Evolutionary conservation across 2,888 invertebrate species (phyloP).

Genomic region (Rhyacophila evoluta): DNA sequence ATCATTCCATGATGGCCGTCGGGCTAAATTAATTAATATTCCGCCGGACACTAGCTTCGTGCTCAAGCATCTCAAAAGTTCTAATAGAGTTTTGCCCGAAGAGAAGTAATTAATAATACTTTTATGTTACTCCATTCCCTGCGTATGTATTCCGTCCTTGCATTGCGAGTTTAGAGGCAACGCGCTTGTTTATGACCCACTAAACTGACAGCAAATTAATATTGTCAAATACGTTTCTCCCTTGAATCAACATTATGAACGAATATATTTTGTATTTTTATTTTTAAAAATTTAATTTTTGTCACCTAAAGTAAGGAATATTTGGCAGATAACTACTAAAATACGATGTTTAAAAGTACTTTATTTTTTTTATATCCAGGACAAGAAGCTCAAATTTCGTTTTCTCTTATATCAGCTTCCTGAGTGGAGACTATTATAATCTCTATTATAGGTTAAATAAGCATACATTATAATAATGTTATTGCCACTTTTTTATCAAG

Average conservation of each 20-base stretch:
- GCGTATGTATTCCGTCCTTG: neutral
- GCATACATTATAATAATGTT: too few species aligned
- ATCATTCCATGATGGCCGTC: neutral
- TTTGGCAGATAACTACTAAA: too few species aligned
- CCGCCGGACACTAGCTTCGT: neutral
- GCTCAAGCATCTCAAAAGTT: constrained; percentile 1
- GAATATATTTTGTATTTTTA: neutral
- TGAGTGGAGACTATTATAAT: too few species aligned
- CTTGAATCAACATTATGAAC: neutral
- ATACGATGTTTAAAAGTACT: too few species aligned
- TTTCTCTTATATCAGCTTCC: too few species aligned
- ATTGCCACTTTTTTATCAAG: too few species aligned
- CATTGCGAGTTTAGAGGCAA: neutral
- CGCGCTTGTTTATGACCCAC: neutral
- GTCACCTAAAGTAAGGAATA: neutral
- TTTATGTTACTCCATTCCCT: neutral
- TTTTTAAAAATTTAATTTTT: neutral
- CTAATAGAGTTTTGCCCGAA: constrained; percentile 13
- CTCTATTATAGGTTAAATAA: too few species aligned
- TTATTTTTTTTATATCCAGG: too few species aligned
- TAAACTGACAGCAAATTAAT: neutral
- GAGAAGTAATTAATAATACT: constrained; percentile 6
- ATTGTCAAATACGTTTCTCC: too few species aligned
- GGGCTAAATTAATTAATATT: neutral
- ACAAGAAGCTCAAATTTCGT: too few species aligned